A percentile compares a stretch with the other conserved stretches of the same genome.
phyloP scores from a whole-genome alignment of 2,797 vertebrate genomes.

The Philypnodon macrostomus region DNA sequence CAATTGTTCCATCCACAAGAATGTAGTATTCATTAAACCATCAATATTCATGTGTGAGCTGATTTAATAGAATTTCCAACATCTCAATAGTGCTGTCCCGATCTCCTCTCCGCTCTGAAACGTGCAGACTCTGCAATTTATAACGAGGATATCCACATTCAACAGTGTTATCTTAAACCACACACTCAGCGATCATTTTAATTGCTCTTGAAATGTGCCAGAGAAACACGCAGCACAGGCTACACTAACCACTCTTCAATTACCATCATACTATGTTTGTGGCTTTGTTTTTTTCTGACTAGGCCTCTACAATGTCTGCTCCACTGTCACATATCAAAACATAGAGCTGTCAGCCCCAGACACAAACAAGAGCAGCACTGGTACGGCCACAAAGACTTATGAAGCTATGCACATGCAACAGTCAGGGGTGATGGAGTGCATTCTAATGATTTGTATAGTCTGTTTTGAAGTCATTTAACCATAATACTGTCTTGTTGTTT shows the following conservation, averaged over 20 bases:
- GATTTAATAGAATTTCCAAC: conserved; percentile 11
- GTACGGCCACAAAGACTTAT: conserved; percentile 21
- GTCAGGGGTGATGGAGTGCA: conserved; percentile 21
- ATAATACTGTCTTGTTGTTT: too few relatives aligned
- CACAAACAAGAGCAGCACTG: conserved; percentile 38
- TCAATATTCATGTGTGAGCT: conserved; percentile 14
- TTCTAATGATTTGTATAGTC: conserved; percentile 1
- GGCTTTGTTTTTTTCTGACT: conserved; percentile 46
- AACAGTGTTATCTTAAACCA: conserved; percentile 15
- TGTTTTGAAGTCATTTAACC: too few relatives aligned
- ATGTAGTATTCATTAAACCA: conserved; percentile 15
- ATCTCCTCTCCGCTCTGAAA: conserved; percentile 16
- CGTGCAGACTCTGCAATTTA: conserved; percentile 1
- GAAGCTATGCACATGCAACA: conserved; percentile 4
- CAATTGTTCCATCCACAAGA: conserved; percentile 2
- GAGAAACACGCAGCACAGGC: conserved; percentile 14
- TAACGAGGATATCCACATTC: conserved; percentile 20
- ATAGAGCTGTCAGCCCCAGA: conserved; percentile 29
- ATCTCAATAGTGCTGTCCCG: background rate
- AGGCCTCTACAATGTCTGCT: conserved; percentile 27
- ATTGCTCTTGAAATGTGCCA: conserved; percentile 31
- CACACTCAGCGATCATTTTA: conserved; percentile 32
- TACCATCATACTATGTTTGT: conserved; percentile 38
- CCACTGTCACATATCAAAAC: conserved; percentile 52
- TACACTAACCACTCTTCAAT: conserved; percentile 31